phyloP scores from a whole-genome alignment of 1,140 invertebrate genomes.

The Drosophila eugracilis region DNA sequence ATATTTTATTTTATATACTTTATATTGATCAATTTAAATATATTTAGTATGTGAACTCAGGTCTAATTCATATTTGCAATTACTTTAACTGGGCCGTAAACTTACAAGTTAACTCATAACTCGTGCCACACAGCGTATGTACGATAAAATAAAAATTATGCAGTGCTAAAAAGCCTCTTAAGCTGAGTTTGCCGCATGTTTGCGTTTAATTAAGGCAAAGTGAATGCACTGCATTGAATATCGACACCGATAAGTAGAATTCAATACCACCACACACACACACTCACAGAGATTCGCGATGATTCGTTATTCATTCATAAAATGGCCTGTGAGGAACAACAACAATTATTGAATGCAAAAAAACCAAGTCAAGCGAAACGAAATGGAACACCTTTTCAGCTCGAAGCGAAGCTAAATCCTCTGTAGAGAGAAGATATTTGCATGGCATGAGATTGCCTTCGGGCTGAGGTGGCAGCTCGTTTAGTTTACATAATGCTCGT shows the following conservation, averaged over 20 bases:
- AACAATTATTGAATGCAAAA: constrained; percentile 52
- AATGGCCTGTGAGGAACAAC: constrained; percentile 43
- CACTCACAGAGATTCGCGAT: constrained; percentile 22
- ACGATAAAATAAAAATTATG: constrained; percentile 27
- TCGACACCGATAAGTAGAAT: constrained; percentile 10
- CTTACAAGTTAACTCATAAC: neutral
- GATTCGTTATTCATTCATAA: constrained; percentile 73
- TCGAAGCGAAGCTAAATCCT: constrained; percentile 7
- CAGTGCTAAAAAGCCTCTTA: constrained; percentile 48
- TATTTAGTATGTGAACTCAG: constrained; percentile 1
- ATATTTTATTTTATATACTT: neutral
- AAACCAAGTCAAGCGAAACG: constrained; percentile 55
- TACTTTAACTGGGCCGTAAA: neutral
- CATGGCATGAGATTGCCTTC: constrained; percentile 52
- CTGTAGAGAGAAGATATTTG: constrained; percentile 50
- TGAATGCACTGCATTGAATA: constrained; percentile 61
- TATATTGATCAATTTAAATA: no score
- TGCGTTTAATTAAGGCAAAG: constrained; percentile 38
- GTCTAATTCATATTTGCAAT: neutral
- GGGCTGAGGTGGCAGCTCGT: constrained; percentile 47
- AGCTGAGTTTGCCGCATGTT: constrained; percentile 21
- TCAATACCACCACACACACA: constrained; percentile 8
- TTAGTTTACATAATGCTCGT: constrained; percentile 78
- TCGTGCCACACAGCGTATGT: neutral
- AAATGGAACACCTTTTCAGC: constrained; percentile 1